A percentile compares a stretch with the other conserved stretches of the same genome.
phyloP scores from a whole-genome alignment of 1,140 invertebrate genomes.

The Drosophila orena region DNA sequence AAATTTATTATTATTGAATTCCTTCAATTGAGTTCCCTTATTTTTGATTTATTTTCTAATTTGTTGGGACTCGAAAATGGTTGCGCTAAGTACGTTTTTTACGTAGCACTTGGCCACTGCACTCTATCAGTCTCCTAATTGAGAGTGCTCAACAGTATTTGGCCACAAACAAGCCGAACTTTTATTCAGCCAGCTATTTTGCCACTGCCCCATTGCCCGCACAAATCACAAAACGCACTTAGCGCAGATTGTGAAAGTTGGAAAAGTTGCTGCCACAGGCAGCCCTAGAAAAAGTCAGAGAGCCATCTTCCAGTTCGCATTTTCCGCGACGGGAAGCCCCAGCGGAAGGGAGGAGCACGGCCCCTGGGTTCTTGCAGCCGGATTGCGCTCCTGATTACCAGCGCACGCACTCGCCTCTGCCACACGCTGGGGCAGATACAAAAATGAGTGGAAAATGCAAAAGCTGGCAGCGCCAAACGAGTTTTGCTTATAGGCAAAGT shows the following conservation, averaged over 20 bases:
- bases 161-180: slow-evolving; percentile 25
- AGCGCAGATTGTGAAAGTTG: slow-evolving; percentile 75
- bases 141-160: slow-evolving; percentile 37
- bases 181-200: slow-evolving; percentile 25
- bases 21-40: too few relatives aligned
- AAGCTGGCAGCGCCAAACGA: slow-evolving; percentile 61
- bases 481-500: slow-evolving; percentile 64
- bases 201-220: slow-evolving; percentile 20
- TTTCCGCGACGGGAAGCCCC: slow-evolving; percentile 52
- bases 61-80: too few relatives aligned
- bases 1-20: too few relatives aligned
- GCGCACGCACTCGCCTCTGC: slow-evolving; percentile 62
- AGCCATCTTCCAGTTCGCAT: slow-evolving; percentile 23
- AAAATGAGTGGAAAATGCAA: slow-evolving; percentile 37
- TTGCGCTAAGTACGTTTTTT: neutral
- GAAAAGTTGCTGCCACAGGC: slow-evolving; percentile 59
- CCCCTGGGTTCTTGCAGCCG: slow-evolving; percentile 46
- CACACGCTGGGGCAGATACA: slow-evolving; percentile 61
- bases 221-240: slow-evolving; percentile 78
- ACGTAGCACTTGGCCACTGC: neutral
- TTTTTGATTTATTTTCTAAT: too few relatives aligned
- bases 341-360: slow-evolving; percentile 34
- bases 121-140: slow-evolving; percentile 25
- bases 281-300: slow-evolving; percentile 36
- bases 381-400: slow-evolving; percentile 57